Evolutionary conservation across 2,797 vertebrate genomes (phyloP), one percentile per base, ranked within the genome.

Genomic region (Silurus lanzhouensis): DNA sequence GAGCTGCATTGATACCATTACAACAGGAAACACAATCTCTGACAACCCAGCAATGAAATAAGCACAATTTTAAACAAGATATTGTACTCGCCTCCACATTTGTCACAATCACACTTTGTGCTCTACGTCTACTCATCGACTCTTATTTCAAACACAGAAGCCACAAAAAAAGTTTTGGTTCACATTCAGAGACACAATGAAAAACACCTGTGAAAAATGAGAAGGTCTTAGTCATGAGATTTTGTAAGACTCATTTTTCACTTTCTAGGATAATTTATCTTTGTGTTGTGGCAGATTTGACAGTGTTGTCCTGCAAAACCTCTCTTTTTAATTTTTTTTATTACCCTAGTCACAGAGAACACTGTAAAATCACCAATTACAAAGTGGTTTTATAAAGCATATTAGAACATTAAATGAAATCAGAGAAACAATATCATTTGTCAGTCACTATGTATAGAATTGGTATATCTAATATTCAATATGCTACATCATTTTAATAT

Each of bases 261-360:
- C 86, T 91, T 90, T 64, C 67, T 86, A 90, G 88, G 86, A 85
- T 87, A 90, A 91, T 88, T 88, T 88, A 90, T 91, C 70, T 84
- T 84, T 27, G 67, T 83, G 79, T 80, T 83, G 89, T 68, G 82
- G 72, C 71, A 86, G 85, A 66, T 88, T 85, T 83, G 75, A 87
- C 76, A 13, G 12, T 84, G 86, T 85, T 60, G 66, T 80, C 68
- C 81, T 81, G 70, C 83, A 84, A 25, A 85, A 83, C 74, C 81
- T 52, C 57, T 61, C 44, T 72, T 85, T 85, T 85, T 84, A 83
- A 61, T 64, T n/a, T 66, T 25, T 84, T 86, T 87, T 86, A 82
- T 68, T 84, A 84, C 81, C 81, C 57, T 64, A 88, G 82, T 84
- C 83, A 87, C 25, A 52, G 61, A 55, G 83, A 88, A 72, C 74